Evolutionary conservation across 2,113 vertebrate species (phyloP).

Genomic region (Alligator sinensis): DNA sequence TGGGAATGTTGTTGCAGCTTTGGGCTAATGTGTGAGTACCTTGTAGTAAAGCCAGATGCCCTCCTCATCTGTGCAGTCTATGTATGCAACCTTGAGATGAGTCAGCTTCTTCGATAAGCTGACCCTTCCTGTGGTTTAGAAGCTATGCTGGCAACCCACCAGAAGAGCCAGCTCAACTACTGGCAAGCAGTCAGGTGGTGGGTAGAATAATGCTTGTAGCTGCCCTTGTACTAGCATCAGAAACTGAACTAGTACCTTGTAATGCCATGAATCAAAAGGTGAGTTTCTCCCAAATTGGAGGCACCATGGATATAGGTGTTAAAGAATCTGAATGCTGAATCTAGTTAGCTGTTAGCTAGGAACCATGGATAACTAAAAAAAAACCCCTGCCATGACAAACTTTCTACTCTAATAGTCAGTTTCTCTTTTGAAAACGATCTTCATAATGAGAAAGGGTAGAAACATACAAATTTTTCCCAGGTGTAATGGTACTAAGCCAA

Average conservation of each 20-base stretch:
- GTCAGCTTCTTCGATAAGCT: slow-evolving; percentile 39
- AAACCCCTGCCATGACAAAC: neutral
- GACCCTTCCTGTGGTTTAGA: slow-evolving; percentile 52
- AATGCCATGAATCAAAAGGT: neutral
- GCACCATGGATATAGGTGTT: neutral
- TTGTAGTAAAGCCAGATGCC: slow-evolving; percentile 36
- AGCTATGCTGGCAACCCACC: slow-evolving; percentile 59
- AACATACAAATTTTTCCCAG: slow-evolving; percentile 33
- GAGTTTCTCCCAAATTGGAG: neutral
- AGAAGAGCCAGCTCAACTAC: slow-evolving; percentile 42
- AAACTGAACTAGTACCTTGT: neutral
- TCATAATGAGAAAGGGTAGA: neutral
- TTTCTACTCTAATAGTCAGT: neutral
- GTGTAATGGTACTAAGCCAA: slow-evolving; percentile 32
- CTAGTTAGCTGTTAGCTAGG: neutral
- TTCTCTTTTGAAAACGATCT: neutral
- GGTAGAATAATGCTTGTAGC: neutral
- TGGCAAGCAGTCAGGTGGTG: neutral
- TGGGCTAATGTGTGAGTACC: neutral
- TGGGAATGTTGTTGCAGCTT: slow-evolving; percentile 11
- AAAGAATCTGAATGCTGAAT: rapidly evolving
- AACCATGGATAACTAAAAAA: neutral
- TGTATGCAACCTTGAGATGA: slow-evolving; percentile 12
- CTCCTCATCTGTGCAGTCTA: slow-evolving; percentile 18
- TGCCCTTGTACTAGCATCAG: neutral